Base-by-base conservation (phyloP, 2,888 invertebrate species). In the Eilema griseolum region DNA sequence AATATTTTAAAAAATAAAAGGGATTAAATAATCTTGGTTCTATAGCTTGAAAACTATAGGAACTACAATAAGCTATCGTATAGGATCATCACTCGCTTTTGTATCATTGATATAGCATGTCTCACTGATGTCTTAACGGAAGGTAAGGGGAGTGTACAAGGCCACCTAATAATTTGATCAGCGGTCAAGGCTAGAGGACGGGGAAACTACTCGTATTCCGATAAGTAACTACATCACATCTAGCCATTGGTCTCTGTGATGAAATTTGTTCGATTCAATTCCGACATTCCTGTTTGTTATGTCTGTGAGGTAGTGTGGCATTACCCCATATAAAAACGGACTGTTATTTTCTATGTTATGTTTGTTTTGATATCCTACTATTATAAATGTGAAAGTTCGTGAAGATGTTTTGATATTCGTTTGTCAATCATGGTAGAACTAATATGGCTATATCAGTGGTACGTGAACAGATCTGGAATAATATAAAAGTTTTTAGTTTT, bases 201-300 rank as follows among this genome's bases (percentile, higher is more conserved):
- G 52, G n/a, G 52, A 52, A 52, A n/a, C 52, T 52, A 52, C 52
- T 52, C 52, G 52, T n/a, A 52, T 52, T 52, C 52, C 52, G 52
- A 52, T 52, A 52, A n/a, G 52, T 52, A 52, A 52, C 52, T 52
- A n/a, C 52, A n/a, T 52, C 52, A 52, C 52, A 52, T 52, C 8
- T n/a, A 52, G 4, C 52, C 20, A 52, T 52, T 52, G 52, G 52
- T 52, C 20, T n/a, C n/a, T 52, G 52, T 52, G 52, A 52, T 52
- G 10, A 52, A 52, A 52, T 52, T 52, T 52, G 52, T 52, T 52
- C 52, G 52, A 52, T n/a, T 52, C 52, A 52, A 52, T 52, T 52
- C 52, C n/a, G 2, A 52, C 52, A n/a, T 52, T 52, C 10, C 52
- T 52, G 2, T 3, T 52, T 52, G 52, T 52, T 52, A 52, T 52